Evolutionary conservation across 1,140 invertebrate genomes (phyloP).

Genomic region (Homalodisca vitripennis): DNA sequence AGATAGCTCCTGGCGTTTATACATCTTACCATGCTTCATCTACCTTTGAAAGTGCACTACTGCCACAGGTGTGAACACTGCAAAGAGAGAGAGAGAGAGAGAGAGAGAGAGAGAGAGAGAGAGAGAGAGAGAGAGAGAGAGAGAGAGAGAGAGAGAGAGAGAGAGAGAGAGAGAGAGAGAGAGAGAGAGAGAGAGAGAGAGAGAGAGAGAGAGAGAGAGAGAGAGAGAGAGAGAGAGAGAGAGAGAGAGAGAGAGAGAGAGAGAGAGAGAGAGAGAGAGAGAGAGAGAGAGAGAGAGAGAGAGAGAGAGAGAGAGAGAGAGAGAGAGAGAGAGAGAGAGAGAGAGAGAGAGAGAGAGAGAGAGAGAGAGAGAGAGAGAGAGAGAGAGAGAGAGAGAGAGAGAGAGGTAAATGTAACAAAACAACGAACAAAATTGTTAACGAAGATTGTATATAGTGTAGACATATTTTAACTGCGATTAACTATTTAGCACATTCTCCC

Average conservation of each 20-base stretch:
- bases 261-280: constrained; percentile 3
- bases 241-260: constrained; percentile 3
- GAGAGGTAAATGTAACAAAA: no score
- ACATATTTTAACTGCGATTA: no score
- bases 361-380: constrained; percentile 3
- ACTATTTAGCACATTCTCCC: no score
- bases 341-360: not conserved
- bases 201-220: constrained; percentile 3
- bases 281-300: constrained; percentile 3
- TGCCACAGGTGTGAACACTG: not conserved
- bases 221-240: constrained; percentile 3
- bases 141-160: constrained; percentile 3
- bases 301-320: not conserved
- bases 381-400: constrained; percentile 3
- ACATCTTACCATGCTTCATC: no score
- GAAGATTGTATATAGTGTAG: no score
- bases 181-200: constrained; percentile 3
- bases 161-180: constrained; percentile 3
- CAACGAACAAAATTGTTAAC: no score
- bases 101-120: no score
- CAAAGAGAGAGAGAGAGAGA: no score
- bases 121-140: no score
- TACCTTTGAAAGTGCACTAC: no score
- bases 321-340: constrained; percentile 4
- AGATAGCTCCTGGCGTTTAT: no score